These are phyloP conservation scores for Myanophis thanlyinensis DNA, from an alignment of 2,113 vertebrate species.

Conservation along the genomic window DNA sequence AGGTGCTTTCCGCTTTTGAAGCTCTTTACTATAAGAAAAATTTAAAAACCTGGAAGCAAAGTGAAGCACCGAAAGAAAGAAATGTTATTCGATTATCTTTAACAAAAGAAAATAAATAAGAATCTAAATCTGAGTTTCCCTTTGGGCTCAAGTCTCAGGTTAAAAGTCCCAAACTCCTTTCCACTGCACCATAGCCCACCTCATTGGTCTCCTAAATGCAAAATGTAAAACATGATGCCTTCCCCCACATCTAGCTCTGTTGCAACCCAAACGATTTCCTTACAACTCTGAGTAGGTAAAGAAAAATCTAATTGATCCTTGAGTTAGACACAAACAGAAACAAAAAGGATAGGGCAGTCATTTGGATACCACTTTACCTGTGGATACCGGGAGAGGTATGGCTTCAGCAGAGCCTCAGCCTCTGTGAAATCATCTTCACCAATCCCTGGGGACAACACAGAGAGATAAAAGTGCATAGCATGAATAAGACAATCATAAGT, in stretches of 20 bases:
- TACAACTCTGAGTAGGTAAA: background rate
- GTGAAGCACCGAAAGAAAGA: background rate
- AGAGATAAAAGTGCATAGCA: background rate
- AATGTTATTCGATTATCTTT: background rate
- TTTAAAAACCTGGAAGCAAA: background rate
- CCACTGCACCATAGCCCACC: background rate
- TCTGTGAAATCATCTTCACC: conserved; percentile 86
- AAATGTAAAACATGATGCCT: background rate
- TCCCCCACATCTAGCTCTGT: background rate
- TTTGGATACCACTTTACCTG: conserved; percentile 66
- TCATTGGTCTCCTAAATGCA: background rate
- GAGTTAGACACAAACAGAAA: background rate
- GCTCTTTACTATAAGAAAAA: background rate
- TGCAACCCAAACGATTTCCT: background rate
- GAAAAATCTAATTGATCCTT: background rate
- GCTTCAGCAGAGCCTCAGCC: conserved; percentile 83
- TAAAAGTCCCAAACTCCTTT: background rate
- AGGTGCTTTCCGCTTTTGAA: background rate
- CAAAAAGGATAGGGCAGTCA: background rate
- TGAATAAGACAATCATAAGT: background rate
- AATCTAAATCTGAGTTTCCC: background rate
- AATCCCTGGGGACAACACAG: conserved; percentile 70
- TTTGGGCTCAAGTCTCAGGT: background rate
- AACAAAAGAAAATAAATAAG: background rate
- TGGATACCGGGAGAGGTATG: conserved; percentile 85